Conservation (phyloP, 2,113 vertebrate genomes). For the Eulemur macaco region DNA sequence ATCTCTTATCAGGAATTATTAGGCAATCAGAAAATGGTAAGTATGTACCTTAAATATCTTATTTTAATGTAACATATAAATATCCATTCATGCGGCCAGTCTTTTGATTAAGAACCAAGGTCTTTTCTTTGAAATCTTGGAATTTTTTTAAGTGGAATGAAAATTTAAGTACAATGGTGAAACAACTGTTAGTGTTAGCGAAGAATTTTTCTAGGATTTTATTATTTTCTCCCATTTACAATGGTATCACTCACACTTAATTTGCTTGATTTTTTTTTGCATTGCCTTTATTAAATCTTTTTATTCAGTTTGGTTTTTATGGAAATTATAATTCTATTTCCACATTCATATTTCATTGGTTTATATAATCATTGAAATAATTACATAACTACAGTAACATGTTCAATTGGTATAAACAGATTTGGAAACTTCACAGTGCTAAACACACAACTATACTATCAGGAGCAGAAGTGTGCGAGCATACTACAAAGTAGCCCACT, state of each 20-base stretch:
- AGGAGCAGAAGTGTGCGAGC: not conserved
- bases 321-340: not conserved
- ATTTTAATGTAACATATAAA: slow-evolving; percentile 1
- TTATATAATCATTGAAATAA: not conserved
- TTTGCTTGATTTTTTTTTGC: not conserved
- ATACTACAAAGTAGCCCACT: not conserved
- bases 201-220: not conserved
- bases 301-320: not conserved
- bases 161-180: not conserved
- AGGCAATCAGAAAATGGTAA: not conserved
- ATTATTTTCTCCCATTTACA: not conserved
- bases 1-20: not conserved
- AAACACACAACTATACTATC: not conserved
- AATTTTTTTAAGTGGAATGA: not conserved
- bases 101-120: not conserved
- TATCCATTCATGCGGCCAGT: not conserved
- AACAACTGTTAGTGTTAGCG: not conserved
- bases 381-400: not conserved
- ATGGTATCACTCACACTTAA: not conserved
- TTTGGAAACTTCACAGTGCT: not conserved
- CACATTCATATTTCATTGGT: not conserved
- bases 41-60: not conserved
- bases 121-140: not conserved
- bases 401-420: not conserved
- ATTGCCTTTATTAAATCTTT: not conserved